Base-by-base conservation (phyloP, 2,113 vertebrate genomes). In the Dasyurus viverrinus region DNA sequence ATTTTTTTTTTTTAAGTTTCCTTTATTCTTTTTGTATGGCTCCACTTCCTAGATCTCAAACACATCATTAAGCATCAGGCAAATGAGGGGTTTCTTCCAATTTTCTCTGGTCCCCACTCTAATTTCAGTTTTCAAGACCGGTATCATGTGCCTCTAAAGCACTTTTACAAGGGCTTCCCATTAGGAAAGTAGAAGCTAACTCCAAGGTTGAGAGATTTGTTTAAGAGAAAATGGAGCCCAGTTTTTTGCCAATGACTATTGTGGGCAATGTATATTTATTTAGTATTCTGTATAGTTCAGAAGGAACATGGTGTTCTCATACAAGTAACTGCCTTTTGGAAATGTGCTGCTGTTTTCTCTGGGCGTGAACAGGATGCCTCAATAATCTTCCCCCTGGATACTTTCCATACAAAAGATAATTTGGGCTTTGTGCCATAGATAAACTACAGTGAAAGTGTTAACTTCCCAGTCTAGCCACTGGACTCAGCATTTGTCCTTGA, bases 111-210 rank as follows among this genome's bases (percentile, higher is more conserved):
- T 92, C 10, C 19, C 55, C 54, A 42, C n/a, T 84, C 19, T 26
- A 90, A 90, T 54, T 93, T 93, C 27, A 92, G 54, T 94, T 94
- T 93, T 95, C 54, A n/a, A 50, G 90, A 93, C 90, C 42, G 95
- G 30, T 27, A 46, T 94, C 90, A n/a, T 23, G 53, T 89, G 48
- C 89, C 90, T 95, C 46, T 93, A 84, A 68, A 19, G 36, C 36
- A 8, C 19, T 91, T n/a, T 11, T 96, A 36, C 26, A 93, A 94
- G 89, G 30, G 11, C 50, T 93, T 96, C 60, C 30, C 93, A 93
- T 42, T 47, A 93, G 92, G 89, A 93, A 95, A 91, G 1, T 52
- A 50, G 93, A 96, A 93, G 55, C 94, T 97, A 96, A 97, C 76
- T 95, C n/a, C 94, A 94, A 55, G 96, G 94, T 90, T 93, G 95